Base-by-base conservation (phyloP, 2,888 invertebrate species). In the Acrobasis suavella region DNA sequence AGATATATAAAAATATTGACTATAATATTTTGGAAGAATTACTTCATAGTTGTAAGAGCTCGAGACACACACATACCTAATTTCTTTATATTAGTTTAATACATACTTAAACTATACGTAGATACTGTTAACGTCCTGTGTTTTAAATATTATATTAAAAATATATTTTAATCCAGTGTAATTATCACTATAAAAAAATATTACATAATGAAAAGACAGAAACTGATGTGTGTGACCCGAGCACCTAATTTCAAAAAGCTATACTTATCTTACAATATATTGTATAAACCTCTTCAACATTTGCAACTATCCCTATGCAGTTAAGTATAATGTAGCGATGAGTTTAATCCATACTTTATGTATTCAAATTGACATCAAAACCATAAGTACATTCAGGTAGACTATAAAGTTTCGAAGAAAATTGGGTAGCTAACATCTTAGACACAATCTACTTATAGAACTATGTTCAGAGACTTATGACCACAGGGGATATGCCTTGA, bases 1-100 rank as follows among this genome's bases (percentile, higher is more conserved):
- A 78, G 78, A 75, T 75, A 71, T 85, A 87, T 85, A 87, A 87
- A 88, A 87, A 87, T 87, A 87, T 61, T 55, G 62, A 62, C 62
- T 81, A 81, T 78, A 69, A 78, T 75, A 78, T 77, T 76, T 78
- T 81, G 80, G 81, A 81, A 81, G 81, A 78, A 69, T 74, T 73
- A 72, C 67, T 71, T 71, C 68, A 66, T 70, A 67, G 61, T 67
- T 65, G 59, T 58, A 60, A 58, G 46, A 60, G 62, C 50, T 62
- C 65, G 62, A 63, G 54, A 64, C 64, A 67, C 67, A 69, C 58
- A 59, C 55, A 38, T 15, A 15, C 46, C 54, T 51, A 58, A 58
- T 46, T 32, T 17, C 16, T 42, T 12, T 3, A 42, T 12, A 42
- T 42, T 42, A 42, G 42, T 42, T 14, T 42, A 42, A 42, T 5